Conservation (phyloP, 1,140 invertebrate genomes). For the Drosophila repletoides region DNA sequence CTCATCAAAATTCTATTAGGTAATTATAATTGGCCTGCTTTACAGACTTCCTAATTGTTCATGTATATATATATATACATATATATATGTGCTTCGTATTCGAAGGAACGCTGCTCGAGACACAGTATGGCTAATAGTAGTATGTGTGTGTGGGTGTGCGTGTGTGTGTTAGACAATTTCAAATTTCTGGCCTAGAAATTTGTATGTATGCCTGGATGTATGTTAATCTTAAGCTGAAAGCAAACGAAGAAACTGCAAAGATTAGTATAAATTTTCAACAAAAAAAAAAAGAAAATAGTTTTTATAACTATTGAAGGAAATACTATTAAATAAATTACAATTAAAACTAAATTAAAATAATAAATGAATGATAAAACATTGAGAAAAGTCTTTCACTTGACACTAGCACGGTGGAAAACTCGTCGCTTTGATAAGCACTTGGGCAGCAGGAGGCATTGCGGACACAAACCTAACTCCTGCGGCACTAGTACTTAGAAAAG, state of each 20-base stretch:
- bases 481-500: slow-evolving; percentile 83
- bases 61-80: slow-evolving; percentile 6
- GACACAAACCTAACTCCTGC: slow-evolving; percentile 81
- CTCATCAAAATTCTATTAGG: slow-evolving; percentile 17
- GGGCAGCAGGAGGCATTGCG: slow-evolving; percentile 82
- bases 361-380: slow-evolving; percentile 4
- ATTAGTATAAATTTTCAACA: slow-evolving; percentile 74
- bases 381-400: neutral
- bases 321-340: slow-evolving; percentile 62
- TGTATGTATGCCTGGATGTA: slow-evolving; percentile 39
- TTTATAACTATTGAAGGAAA: slow-evolving; percentile 70
- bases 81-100: slow-evolving; percentile 26
- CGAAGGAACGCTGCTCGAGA: slow-evolving; percentile 26
- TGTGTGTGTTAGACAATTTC: slow-evolving; percentile 12
- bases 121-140: slow-evolving; percentile 31
- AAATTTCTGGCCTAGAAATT: slow-evolving; percentile 31
- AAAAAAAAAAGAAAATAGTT: slow-evolving; percentile 38
- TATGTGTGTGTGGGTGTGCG: neutral
- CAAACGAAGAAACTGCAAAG: slow-evolving; percentile 62
- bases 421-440: slow-evolving; percentile 83
- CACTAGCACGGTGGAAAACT: slow-evolving; percentile 49
- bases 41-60: slow-evolving; percentile 40
- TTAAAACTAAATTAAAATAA: slow-evolving; percentile 59
- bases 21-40: slow-evolving; percentile 27
- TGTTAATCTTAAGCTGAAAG: slow-evolving; percentile 47